Conservation (phyloP, 2,888 invertebrate species). For the Tipula confusa region DNA sequence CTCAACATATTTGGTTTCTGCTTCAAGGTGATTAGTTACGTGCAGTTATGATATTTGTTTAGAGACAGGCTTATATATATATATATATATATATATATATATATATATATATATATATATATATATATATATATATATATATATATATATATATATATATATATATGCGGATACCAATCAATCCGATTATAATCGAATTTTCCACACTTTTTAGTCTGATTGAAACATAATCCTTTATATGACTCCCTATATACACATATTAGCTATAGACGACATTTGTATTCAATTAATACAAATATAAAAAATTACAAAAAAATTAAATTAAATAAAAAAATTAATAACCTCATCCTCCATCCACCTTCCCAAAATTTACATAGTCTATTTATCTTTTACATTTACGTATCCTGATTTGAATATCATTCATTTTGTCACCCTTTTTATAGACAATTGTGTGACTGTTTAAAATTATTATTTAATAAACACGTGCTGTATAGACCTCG, state of each 20-base stretch:
- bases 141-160: too few relatives aligned
- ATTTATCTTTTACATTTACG: neutral
- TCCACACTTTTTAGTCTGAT: neutral
- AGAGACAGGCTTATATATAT: too few relatives aligned
- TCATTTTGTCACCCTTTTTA: neutral
- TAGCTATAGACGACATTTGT: neutral
- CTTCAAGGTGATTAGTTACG: too few relatives aligned
- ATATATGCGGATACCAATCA: neutral
- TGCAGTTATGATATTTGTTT: too few relatives aligned
- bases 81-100: too few relatives aligned
- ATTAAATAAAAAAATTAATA: neutral
- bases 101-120: too few relatives aligned
- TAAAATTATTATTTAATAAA: conserved; percentile 15
- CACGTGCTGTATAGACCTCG: neutral
- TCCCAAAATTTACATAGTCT: neutral
- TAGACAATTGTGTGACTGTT: neutral
- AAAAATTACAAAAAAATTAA: conserved; percentile 3
- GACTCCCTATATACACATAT: neutral
- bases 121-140: too few relatives aligned
- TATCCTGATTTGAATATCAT: neutral
- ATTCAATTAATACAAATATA: neutral
- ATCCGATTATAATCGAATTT: conserved; percentile 25
- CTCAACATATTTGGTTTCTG: too few relatives aligned
- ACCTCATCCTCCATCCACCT: conserved; percentile 12
- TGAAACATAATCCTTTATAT: neutral